A percentile compares a stretch with the other conserved stretches of the same genome.
phyloP scores from a whole-genome alignment of 92 coral and sea anemone species.

The Zoanthus solanderi region DNA sequence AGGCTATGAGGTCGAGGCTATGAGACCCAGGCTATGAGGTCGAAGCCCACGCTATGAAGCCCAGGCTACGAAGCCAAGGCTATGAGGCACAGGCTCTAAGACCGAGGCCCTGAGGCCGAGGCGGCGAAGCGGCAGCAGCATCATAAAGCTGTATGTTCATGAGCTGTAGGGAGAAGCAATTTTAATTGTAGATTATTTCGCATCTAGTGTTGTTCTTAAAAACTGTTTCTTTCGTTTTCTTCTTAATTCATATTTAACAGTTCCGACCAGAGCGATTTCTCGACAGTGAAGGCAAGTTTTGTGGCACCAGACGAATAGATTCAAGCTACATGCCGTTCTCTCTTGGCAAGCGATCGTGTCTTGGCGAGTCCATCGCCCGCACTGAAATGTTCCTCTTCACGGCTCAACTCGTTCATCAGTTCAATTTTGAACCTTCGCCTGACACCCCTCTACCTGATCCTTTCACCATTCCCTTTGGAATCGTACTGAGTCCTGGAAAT shows the following conservation, averaged over 20 bases:
- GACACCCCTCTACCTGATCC: constrained; percentile 25
- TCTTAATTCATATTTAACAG: background rate
- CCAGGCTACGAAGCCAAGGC: too few species aligned
- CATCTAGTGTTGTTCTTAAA: background rate
- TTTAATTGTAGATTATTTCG: too few species aligned
- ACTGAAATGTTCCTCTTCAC: constrained; percentile 49
- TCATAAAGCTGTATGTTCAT: too few species aligned
- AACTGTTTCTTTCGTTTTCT: background rate
- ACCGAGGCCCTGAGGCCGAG: too few species aligned
- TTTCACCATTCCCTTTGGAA: constrained; percentile 14
- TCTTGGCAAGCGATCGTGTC: constrained; percentile 43
- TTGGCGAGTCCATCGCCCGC: constrained; percentile 42
- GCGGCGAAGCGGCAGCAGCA: too few species aligned
- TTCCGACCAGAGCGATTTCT: constrained; percentile 41
- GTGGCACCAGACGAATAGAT: constrained; percentile 25
- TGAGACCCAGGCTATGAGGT: too few species aligned
- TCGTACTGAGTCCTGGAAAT: constrained; percentile 26
- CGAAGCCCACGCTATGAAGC: too few species aligned
- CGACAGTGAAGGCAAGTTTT: constrained; percentile 35
- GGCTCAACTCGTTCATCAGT: constrained; percentile 33
- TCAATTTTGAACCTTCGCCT: constrained; percentile 3
- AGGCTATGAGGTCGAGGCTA: too few species aligned
- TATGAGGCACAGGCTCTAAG: too few species aligned
- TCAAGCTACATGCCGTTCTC: constrained; percentile 48
- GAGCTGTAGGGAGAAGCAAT: too few species aligned